Percentiles rank a stretch among this genome's conserved stretches.
Conservation (phyloP, 2,888 invertebrate genomes). For the Drosophila flavopinicola region DNA sequence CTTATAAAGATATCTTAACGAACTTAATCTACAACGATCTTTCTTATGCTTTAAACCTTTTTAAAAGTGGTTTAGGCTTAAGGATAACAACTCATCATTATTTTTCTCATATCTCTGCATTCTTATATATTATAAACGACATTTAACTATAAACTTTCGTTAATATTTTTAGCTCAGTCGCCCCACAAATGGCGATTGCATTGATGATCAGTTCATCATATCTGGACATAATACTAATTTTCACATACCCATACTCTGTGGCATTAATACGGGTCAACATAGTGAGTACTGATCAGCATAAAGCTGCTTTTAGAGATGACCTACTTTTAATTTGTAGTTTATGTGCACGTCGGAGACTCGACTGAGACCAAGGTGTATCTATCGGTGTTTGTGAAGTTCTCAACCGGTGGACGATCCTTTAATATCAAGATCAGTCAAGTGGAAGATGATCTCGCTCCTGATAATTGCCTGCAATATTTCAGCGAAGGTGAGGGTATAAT, state of each 20-base stretch:
- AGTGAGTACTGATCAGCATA: slow-evolving; percentile 84
- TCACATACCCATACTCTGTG: slow-evolving; percentile 89
- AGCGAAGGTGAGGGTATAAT: slow-evolving; percentile 86
- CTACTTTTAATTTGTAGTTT: slow-evolving; percentile 86
- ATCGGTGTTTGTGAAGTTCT: slow-evolving; percentile 87
- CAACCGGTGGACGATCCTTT: slow-evolving; percentile 86
- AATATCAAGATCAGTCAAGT: slow-evolving; percentile 87
- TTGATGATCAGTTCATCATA: slow-evolving; percentile 89
- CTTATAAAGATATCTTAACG: too few species aligned
- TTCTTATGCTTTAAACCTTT: too few species aligned
- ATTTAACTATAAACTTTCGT: too few species aligned
- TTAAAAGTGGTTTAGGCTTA: too few species aligned
- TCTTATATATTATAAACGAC: too few species aligned
- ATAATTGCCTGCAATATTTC: slow-evolving; percentile 89
- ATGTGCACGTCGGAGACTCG: slow-evolving; percentile 88
- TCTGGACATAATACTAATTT: slow-evolving; percentile 89
- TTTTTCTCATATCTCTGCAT: too few species aligned
- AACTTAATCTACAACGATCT: too few species aligned
- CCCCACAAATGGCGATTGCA: slow-evolving; percentile 89
- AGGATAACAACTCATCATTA: too few species aligned
- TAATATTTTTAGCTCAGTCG: slow-evolving; percentile 87
- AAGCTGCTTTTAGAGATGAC: background rate
- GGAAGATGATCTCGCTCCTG: slow-evolving; percentile 85
- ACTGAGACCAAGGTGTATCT: slow-evolving; percentile 87
- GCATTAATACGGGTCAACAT: slow-evolving; percentile 91